phyloP scores from a whole-genome alignment of 2,113 vertebrate species.

The Melanerpes formicivorus region DNA sequence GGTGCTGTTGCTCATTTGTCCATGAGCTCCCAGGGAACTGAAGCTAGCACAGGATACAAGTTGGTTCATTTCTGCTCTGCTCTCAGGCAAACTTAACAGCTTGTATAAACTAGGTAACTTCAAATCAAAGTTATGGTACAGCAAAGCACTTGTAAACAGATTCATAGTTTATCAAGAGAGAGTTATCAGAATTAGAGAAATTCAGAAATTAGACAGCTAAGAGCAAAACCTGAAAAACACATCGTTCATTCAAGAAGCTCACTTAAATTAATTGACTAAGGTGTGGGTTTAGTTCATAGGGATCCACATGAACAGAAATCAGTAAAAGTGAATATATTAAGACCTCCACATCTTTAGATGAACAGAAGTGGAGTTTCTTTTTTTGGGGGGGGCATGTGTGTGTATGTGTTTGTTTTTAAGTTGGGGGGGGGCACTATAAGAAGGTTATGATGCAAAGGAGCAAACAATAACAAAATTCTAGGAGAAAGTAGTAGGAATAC shows the following conservation, averaged over 20 bases:
- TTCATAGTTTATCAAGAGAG: not conserved
- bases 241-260: not conserved
- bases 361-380: not conserved
- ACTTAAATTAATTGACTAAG: not conserved
- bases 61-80: not conserved
- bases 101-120: not conserved
- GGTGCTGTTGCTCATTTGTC: not conserved
- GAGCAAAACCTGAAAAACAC: not conserved
- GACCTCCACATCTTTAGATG: not conserved
- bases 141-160: not conserved
- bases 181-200: not conserved
- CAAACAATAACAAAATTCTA: not conserved
- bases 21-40: not conserved
- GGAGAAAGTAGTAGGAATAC: not conserved
- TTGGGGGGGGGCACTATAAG: not conserved
- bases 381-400: no score
- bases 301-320: not conserved
- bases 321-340: not conserved
- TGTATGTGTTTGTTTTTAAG: not conserved
- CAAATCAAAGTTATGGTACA: not conserved
- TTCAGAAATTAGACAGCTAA: not conserved
- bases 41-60: not conserved
- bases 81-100: not conserved
- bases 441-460: not conserved
- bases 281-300: not conserved